phyloP scores from a whole-genome alignment of 2,797 vertebrate species.

The Percopsis omiscomaycus region DNA sequence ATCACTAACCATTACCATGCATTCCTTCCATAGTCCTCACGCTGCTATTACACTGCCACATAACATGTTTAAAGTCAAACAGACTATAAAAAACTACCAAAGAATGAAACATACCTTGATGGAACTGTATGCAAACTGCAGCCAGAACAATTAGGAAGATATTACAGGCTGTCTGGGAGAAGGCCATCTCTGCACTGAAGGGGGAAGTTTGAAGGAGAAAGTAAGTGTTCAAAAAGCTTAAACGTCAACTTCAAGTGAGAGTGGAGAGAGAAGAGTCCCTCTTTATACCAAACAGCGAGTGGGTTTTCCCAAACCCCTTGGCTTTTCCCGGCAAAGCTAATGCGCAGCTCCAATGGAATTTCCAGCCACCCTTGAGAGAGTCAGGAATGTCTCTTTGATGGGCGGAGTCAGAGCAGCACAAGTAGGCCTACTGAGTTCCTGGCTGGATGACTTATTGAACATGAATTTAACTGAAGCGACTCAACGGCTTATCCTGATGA shows the following conservation, averaged over 20 bases:
- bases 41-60: not conserved
- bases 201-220: conserved; percentile 3
- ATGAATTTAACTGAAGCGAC: not conserved
- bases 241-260: conserved; percentile 18
- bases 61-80: not conserved
- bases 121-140: conserved; percentile 49
- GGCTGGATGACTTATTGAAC: not conserved
- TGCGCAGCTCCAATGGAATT: conserved; percentile 44
- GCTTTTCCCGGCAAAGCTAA: conserved; percentile 61
- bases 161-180: conserved; percentile 28
- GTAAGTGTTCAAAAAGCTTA: conserved; percentile 13
- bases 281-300: conserved; percentile 43
- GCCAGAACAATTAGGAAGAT: conserved; percentile 42
- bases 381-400: conserved; percentile 28
- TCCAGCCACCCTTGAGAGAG: conserved; percentile 35
- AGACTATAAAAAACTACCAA: not conserved
- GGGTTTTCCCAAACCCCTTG: conserved; percentile 51
- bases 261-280: conserved; percentile 25
- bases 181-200: conserved; percentile 46
- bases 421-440: not conserved
- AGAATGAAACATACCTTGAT: not conserved
- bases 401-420: too few relatives aligned
- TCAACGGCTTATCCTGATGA: not conserved
- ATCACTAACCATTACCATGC: not conserved
- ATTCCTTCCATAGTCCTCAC: not conserved